Evolutionary conservation across 2,797 vertebrate species (phyloP).

Genomic region (Microctenopoma lineatum): DNA sequence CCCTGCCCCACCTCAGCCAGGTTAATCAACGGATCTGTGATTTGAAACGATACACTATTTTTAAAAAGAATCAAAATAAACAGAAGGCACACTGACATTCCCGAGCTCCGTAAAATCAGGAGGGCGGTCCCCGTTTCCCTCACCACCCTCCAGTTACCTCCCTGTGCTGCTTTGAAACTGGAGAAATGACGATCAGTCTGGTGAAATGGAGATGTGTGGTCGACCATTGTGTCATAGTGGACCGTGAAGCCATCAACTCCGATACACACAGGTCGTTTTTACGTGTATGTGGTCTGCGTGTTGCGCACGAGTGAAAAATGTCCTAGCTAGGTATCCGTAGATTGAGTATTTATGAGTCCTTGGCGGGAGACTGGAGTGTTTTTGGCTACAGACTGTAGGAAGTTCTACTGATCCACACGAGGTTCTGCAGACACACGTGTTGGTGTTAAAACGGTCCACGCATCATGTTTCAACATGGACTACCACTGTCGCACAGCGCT

Average conservation of each 20-base stretch:
- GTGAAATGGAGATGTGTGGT: slow-evolving; percentile 50
- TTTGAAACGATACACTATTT: slow-evolving; percentile 79
- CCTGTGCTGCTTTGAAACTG: slow-evolving; percentile 72
- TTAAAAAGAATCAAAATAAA: slow-evolving; percentile 56
- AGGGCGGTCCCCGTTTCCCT: slow-evolving; percentile 44
- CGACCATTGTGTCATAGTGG: slow-evolving; percentile 51
- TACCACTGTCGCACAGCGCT: slow-evolving; percentile 88
- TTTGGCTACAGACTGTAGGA: slow-evolving; percentile 85
- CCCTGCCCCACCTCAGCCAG: slow-evolving; percentile 85
- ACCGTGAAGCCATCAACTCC: slow-evolving; percentile 82
- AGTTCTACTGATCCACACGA: slow-evolving; percentile 68
- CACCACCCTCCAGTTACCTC: slow-evolving; percentile 55
- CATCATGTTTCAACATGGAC: slow-evolving; percentile 74
- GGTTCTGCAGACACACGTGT: slow-evolving; percentile 80
- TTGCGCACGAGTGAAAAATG: slow-evolving; percentile 81
- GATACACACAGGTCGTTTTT: slow-evolving; percentile 80
- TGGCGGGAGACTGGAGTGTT: slow-evolving; percentile 70
- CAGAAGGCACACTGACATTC: slow-evolving; percentile 84
- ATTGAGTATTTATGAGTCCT: slow-evolving; percentile 86
- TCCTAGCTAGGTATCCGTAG: slow-evolving; percentile 81
- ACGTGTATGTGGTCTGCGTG: slow-evolving; percentile 79
- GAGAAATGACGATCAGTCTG: slow-evolving; percentile 55
- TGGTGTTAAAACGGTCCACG: slow-evolving; percentile 74
- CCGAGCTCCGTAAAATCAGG: slow-evolving; percentile 72
- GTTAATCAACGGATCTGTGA: slow-evolving; percentile 77